phyloP scores from a whole-genome alignment of 1,140 invertebrate genomes.

The Pseudachorutes palmiensis region DNA sequence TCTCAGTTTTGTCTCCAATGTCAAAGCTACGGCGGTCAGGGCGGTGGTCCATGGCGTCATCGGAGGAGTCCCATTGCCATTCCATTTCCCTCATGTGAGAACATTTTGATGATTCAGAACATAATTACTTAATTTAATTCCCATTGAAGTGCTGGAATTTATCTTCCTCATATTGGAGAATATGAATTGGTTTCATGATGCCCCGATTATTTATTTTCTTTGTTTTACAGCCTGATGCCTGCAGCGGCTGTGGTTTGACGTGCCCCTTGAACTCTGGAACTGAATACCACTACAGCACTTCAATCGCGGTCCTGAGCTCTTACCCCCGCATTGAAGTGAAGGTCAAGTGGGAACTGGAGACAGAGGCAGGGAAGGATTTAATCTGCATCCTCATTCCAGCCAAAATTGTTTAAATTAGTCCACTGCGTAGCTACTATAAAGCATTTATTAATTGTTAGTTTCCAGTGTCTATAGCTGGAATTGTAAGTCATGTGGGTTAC shows the following conservation, averaged over 20 bases:
- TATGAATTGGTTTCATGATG: not conserved
- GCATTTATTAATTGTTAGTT: too few species aligned
- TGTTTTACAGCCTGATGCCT: slow-evolving; percentile 36
- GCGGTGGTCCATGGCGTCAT: slow-evolving; percentile 42
- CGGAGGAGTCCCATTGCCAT: slow-evolving; percentile 42
- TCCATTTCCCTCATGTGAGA: slow-evolving; percentile 39
- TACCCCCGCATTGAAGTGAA: slow-evolving; percentile 40
- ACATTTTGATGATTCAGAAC: not conserved
- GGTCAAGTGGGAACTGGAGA: slow-evolving; percentile 42
- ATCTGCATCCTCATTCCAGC: slow-evolving; percentile 41
- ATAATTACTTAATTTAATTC: not conserved
- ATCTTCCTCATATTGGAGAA: not conserved
- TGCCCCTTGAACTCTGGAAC: slow-evolving; percentile 41
- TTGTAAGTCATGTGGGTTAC: too few species aligned
- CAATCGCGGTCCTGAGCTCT: slow-evolving; percentile 21
- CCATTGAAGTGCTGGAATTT: not conserved
- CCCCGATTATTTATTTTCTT: not conserved
- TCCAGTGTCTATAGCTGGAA: too few species aligned
- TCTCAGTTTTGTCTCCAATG: slow-evolving; percentile 26
- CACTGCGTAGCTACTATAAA: too few species aligned
- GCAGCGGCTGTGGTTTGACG: slow-evolving; percentile 38
- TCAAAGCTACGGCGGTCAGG: slow-evolving; percentile 21
- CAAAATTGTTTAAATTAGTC: too few species aligned
- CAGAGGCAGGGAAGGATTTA: slow-evolving; percentile 35
- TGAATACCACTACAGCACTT: slow-evolving; percentile 38